Conservation (phyloP, 2,888 invertebrate species). For the Rhagophthalmus giganteus region DNA sequence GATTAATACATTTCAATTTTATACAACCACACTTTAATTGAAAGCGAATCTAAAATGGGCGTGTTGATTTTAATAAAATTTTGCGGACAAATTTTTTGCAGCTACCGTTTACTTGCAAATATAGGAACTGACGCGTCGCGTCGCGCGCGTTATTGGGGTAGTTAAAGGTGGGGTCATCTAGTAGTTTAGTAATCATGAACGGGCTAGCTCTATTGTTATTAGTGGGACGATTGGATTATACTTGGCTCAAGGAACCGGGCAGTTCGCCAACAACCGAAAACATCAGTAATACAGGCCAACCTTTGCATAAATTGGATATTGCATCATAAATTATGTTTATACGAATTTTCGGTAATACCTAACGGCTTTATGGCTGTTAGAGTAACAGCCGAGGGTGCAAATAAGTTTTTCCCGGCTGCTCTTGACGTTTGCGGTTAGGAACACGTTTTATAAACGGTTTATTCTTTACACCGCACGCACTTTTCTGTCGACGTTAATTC, state of each 20-base stretch:
- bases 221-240: slow-evolving; percentile 24
- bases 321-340: slow-evolving; percentile 30
- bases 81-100: too few species aligned
- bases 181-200: slow-evolving; percentile 21
- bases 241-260: slow-evolving; percentile 31
- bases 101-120: too few species aligned
- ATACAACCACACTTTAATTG: too few species aligned
- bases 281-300: slow-evolving; percentile 30
- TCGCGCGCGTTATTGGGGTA: too few species aligned
- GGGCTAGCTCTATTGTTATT: slow-evolving; percentile 29
- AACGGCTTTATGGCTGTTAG: slow-evolving; percentile 20
- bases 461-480: slow-evolving; percentile 19
- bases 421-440: slow-evolving; percentile 19
- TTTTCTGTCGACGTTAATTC: slow-evolving; percentile 17
- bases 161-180: slow-evolving; percentile 13
- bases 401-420: slow-evolving; percentile 27
- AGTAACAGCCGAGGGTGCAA: slow-evolving; percentile 8
- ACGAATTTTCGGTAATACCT: slow-evolving; percentile 26
- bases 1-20: too few species aligned
- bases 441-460: slow-evolving; percentile 25
- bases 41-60: too few species aligned
- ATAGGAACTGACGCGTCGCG: too few species aligned
- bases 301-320: slow-evolving; percentile 34
- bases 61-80: too few species aligned
- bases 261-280: slow-evolving; percentile 31